These are phyloP conservation scores for Catharus minimus DNA, from an alignment of 2,113 vertebrate species.

Conservation along the genomic window DNA sequence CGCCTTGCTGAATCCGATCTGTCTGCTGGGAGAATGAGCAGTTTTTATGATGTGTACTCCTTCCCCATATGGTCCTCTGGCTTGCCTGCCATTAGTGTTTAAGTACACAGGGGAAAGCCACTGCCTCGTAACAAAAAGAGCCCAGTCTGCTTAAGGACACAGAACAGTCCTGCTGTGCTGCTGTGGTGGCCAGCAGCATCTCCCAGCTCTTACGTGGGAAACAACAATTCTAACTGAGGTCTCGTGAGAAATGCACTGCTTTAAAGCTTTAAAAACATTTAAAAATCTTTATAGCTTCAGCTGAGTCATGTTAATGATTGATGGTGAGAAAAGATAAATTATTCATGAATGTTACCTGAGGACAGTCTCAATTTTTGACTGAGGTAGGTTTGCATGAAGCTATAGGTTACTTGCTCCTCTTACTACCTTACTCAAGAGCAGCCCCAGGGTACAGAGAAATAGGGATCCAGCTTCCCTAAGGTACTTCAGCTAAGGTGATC, in stretches of 20 bases:
- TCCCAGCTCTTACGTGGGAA: not conserved
- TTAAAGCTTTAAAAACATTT: not conserved
- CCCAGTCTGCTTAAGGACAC: not conserved
- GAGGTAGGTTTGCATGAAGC: not conserved
- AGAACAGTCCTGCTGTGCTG: rapidly evolving
- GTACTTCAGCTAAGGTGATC: not conserved
- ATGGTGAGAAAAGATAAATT: not conserved
- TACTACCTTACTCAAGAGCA: not conserved
- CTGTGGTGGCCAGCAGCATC: not conserved
- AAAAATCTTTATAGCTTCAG: not conserved
- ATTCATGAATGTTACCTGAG: not conserved
- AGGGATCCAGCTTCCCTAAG: not conserved
- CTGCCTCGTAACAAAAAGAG: not conserved
- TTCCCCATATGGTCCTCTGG: not conserved
- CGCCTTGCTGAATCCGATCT: not conserved
- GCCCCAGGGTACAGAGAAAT: not conserved
- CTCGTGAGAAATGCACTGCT: not conserved
- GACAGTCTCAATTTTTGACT: not conserved
- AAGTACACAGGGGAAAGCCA: not conserved
- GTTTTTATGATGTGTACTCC: not conserved
- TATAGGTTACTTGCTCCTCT: not conserved
- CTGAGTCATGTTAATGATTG: not conserved
- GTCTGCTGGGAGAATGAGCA: constrained; percentile 44
- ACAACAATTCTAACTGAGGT: not conserved
- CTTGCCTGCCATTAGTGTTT: not conserved